Evolutionary conservation across 2,113 vertebrate species (phyloP).

Genomic region (Megalops atlanticus): DNA sequence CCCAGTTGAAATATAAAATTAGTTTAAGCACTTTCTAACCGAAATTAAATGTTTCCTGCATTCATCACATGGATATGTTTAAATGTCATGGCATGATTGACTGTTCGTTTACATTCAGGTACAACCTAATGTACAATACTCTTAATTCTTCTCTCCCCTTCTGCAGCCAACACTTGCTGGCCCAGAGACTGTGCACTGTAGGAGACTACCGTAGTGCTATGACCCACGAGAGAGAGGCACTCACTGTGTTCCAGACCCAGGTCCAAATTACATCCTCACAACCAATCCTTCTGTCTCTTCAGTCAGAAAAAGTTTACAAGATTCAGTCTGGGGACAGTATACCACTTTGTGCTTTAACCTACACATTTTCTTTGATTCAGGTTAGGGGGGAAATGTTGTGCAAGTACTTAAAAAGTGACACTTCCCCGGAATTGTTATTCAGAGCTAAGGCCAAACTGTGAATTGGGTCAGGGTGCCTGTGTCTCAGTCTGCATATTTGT

Average conservation of each 20-base stretch:
- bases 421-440: not conserved
- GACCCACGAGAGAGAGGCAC: slow-evolving; percentile 75
- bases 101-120: not conserved
- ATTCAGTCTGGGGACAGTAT: no score
- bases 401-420: not conserved
- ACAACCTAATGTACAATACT: not conserved
- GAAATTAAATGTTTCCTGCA: no score
- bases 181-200: slow-evolving; percentile 71
- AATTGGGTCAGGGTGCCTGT: slow-evolving; percentile 10
- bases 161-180: slow-evolving; percentile 74
- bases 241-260: slow-evolving; percentile 68
- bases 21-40: no score
- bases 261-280: slow-evolving; percentile 52
- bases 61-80: not conserved
- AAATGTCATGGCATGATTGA: not conserved
- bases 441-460: not conserved
- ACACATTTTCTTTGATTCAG: not conserved
- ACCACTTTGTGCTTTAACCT: not conserved
- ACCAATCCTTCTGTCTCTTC: not conserved
- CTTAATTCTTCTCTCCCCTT: not conserved
- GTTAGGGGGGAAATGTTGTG: not conserved
- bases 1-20: no score
- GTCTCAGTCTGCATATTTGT: slow-evolving; percentile 5
- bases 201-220: slow-evolving; percentile 77
- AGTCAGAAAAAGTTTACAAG: not conserved